Evolutionary conservation across 2,113 vertebrate genomes (phyloP), one percentile per base, ranked within the genome.

Genomic region (Fulica atra): DNA sequence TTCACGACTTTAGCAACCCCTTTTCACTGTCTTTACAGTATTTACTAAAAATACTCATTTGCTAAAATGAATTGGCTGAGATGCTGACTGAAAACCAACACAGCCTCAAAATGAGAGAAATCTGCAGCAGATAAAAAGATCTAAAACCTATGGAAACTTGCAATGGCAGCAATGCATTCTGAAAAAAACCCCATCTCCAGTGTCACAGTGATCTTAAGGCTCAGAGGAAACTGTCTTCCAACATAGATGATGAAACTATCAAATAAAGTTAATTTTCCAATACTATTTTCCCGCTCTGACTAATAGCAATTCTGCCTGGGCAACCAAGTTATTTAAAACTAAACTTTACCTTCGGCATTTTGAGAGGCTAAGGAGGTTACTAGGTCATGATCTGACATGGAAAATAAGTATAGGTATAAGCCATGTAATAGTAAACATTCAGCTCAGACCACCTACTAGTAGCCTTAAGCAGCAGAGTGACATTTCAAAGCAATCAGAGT

Each of bases 401-500:
- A 83, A 91, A 81, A 82, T 56, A 70, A 66, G 48, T 38, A 26
- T 42, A 80, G 71, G 61, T 96, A 88, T 28, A 79, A 93, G 38
- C 19, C 65, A 68, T 36, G 44, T 63, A 40, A 81, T 63, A 70
- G 77, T 25, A 80, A 88, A 73, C 81, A 88, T 61, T 71, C 63
- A 80, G 63, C 79, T 84, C 72, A 60, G 72, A 83, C 46, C 88
- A 88, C 84, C 68, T 88, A 68, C 70, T 33, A 72, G 71, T 51
- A 89, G 89, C 92, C 87, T 50, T 9, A 40, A 90, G 92, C 92
- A 83, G 81, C 50, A 86, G 78, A 64, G 31, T 84, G 90, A 64
- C 82, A 73, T 91, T 95, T 96, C 89, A 93, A 94, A 95, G 91
- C 84, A 82, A 81, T 69, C 77, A 73, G 70, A 90, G 21, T 36